Conservation (phyloP, 2,797 vertebrate genomes). For the Alfaro cultratus region DNA sequence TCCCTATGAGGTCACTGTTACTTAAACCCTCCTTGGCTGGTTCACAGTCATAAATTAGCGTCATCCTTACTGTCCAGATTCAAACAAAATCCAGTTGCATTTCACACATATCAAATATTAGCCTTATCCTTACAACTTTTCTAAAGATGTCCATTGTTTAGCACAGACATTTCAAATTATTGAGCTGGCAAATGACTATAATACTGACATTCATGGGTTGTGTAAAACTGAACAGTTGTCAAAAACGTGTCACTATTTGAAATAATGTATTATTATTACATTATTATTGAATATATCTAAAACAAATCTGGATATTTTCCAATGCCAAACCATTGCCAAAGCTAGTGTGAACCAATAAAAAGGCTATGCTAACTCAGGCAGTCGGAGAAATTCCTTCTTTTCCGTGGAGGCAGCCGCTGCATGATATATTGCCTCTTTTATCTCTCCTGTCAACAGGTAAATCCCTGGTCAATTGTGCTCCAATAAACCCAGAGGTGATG, state of each 20-base stretch:
- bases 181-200: not conserved
- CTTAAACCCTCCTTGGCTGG: not conserved
- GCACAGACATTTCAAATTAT: not conserved
- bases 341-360: not conserved
- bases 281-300: too few relatives aligned
- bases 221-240: not conserved
- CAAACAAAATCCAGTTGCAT: not conserved
- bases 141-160: not conserved
- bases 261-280: too few relatives aligned
- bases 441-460: slow-evolving; percentile 15
- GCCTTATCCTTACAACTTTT: not conserved
- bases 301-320: not conserved
- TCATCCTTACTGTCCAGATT: not conserved
- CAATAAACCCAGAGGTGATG: slow-evolving; percentile 12
- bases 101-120: not conserved
- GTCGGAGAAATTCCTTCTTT: not conserved
- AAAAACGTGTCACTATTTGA: not conserved
- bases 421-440: slow-evolving; percentile 1
- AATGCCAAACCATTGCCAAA: not conserved
- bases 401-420: too few relatives aligned
- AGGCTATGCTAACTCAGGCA: not conserved
- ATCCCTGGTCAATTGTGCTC: slow-evolving; percentile 18
- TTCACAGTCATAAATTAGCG: not conserved
- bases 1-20: not conserved
- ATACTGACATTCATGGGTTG: not conserved